Evolutionary conservation across 2,888 invertebrate species (phyloP).

Genomic region (Orthosia gothica): DNA sequence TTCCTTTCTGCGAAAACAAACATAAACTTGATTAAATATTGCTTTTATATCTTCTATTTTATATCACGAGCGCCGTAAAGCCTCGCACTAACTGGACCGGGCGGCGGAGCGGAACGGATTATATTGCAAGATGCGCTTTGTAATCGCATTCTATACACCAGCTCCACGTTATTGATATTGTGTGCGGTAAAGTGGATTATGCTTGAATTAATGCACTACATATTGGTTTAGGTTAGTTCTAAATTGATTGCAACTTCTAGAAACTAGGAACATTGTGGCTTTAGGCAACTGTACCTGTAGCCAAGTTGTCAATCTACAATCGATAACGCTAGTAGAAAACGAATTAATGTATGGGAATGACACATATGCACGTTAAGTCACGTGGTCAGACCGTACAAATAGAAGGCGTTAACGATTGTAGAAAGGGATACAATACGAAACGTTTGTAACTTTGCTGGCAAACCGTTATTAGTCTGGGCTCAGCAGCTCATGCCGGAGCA

Average conservation of each 20-base stretch:
- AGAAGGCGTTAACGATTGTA: too few relatives aligned
- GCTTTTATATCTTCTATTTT: constrained; percentile 41
- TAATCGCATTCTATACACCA: constrained; percentile 58
- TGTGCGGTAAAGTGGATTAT: constrained; percentile 34
- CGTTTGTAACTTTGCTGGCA: too few relatives aligned
- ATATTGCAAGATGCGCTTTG: constrained; percentile 51
- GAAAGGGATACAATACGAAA: too few relatives aligned
- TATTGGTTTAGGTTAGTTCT: background rate
- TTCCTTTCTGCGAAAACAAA: constrained; percentile 19
- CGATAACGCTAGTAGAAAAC: too few relatives aligned
- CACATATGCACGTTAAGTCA: too few relatives aligned
- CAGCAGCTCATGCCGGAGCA: too few relatives aligned
- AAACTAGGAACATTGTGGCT: background rate
- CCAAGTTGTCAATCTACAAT: too few relatives aligned
- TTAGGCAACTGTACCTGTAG: background rate
- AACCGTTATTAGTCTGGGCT: too few relatives aligned
- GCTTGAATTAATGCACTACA: constrained; percentile 20
- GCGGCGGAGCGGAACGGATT: constrained; percentile 17
- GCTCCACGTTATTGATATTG: constrained; percentile 43
- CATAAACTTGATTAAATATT: constrained; percentile 46
- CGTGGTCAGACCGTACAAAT: too few relatives aligned
- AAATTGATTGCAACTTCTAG: background rate
- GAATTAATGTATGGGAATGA: too few relatives aligned
- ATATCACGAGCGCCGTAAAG: constrained; percentile 28
- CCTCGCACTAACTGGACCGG: constrained; percentile 25